Evolutionary conservation across 2,888 invertebrate species (phyloP).

Genomic region (Ichneumoninae sp.): DNA sequence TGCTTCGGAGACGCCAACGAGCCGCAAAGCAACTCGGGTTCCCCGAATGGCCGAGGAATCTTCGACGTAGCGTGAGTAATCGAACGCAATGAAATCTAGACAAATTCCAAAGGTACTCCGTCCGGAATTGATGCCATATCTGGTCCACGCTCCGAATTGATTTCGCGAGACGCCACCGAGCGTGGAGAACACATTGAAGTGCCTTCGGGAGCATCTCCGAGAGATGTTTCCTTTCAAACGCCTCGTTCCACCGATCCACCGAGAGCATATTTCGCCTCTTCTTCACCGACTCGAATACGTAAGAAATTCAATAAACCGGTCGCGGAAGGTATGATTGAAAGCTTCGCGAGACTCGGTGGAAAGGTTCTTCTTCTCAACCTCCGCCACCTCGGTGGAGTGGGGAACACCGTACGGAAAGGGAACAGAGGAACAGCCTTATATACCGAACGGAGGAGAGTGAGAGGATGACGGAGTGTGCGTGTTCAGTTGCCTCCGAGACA

Average conservation of each 20-base stretch:
- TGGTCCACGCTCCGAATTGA: constrained; percentile 21
- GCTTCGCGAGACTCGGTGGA: constrained; percentile 49
- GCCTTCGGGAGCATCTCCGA: constrained; percentile 28
- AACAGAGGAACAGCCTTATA: not conserved
- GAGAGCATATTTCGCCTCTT: constrained; percentile 4
- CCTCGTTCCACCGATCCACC: constrained; percentile 31
- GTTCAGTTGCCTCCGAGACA: constrained; percentile 45
- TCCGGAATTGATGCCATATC: constrained; percentile 46
- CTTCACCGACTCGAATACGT: constrained; percentile 39
- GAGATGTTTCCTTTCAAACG: constrained; percentile 51
- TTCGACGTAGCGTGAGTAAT: constrained; percentile 3
- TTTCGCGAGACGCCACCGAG: constrained; percentile 42
- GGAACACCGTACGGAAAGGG: not conserved
- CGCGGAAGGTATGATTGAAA: constrained; percentile 57
- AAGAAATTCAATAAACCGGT: constrained; percentile 62
- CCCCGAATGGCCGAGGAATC: not conserved
- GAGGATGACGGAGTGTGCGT: constrained; percentile 40
- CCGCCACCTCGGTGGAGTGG: constrained; percentile 2
- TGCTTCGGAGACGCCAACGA: not conserved
- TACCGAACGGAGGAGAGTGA: constrained; percentile 2
- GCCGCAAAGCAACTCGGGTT: not conserved
- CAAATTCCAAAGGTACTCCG: constrained; percentile 25
- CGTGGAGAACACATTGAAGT: constrained; percentile 56
- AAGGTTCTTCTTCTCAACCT: constrained; percentile 42
- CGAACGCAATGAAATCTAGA: constrained; percentile 37